Evolutionary conservation across 2,797 vertebrate genomes (phyloP), one percentile per base, ranked within the genome.

Genomic region (Galaxias olidus): DNA sequence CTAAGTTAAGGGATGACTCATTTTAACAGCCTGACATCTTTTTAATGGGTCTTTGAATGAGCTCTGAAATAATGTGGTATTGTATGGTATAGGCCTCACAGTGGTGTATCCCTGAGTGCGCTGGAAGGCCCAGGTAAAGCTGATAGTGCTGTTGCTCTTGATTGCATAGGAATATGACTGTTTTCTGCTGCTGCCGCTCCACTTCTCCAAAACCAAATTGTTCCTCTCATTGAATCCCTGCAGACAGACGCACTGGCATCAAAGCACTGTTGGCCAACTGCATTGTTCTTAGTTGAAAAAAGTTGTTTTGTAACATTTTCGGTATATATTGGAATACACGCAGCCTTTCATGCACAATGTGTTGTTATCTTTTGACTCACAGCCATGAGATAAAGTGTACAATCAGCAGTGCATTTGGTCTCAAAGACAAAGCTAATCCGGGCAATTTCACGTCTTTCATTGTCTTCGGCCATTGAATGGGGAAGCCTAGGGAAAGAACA

Each of bases 81-180:
- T 30, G 30, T 30, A 30, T 30, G 40, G 18, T 1, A 5, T 14
- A 4, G 8, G 8, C 53, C 86, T 83, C 73, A 92, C 92, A 65
- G 0, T 9, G 42, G 46, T 66, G 4, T 72, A 56, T 0, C 48
- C 12, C n/a, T 82, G 87, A 0, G 93, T 93, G 54, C 95, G 92
- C 70, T 95, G 94, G 87, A 99, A 98, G 0, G 92, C 92, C 97
- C 97, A 99, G 2, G 92, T 95, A 87, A 99, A 98, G 85, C 92
- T 96, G 84, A 85, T 71, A 8, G 93, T 95, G 4, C 78, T 79
- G 0, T 99, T 98, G 60, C 80, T 92, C 82, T 93, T 90, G 58
- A 98, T 88, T 19, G 94, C 59, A 49, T 95, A 98, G 8, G 95
- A 93, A 78, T 97, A 99, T 1, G 96, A 96, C 80, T 98, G 96